Conservation (phyloP, 2,113 vertebrate species). For the Ctenomys sociabilis region DNA sequence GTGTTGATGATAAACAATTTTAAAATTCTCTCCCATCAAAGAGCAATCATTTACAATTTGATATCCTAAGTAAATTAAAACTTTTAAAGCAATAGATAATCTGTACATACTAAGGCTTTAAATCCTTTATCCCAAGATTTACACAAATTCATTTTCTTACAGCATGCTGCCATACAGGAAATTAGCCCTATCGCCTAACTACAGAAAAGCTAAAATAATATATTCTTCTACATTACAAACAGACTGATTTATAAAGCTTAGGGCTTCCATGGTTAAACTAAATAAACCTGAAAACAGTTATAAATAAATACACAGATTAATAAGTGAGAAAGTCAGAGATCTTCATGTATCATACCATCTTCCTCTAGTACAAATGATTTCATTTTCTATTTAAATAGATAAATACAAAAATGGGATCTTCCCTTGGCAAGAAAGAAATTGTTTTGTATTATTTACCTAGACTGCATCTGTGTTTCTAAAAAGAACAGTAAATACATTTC, state of each 20-base stretch:
- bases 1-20: no score
- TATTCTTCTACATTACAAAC: conserved; percentile 37
- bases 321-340: conserved; percentile 40
- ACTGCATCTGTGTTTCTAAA: conserved; percentile 81
- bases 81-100: conserved; percentile 11
- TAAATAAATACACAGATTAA: conserved; percentile 46
- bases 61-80: conserved; percentile 49
- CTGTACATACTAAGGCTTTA: conserved; percentile 25
- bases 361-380: conserved; percentile 62
- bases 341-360: conserved; percentile 37
- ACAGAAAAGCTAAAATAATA: conserved; percentile 3
- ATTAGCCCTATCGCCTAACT: background rate
- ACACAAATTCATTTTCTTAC: background rate
- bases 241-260: conserved; percentile 46
- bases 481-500: conserved; percentile 81
- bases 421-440: conserved; percentile 75
- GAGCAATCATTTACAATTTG: background rate
- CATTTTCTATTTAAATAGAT: conserved; percentile 73
- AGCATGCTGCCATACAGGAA: background rate
- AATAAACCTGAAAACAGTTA: conserved; percentile 53
- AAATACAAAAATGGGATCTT: conserved; percentile 76
- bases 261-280: conserved; percentile 13
- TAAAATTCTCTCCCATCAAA: background rate
- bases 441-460: conserved; percentile 82
- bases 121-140: conserved; percentile 7